phyloP scores from a whole-genome alignment of 2,888 invertebrate genomes.

The Habroteleia sp. region DNA sequence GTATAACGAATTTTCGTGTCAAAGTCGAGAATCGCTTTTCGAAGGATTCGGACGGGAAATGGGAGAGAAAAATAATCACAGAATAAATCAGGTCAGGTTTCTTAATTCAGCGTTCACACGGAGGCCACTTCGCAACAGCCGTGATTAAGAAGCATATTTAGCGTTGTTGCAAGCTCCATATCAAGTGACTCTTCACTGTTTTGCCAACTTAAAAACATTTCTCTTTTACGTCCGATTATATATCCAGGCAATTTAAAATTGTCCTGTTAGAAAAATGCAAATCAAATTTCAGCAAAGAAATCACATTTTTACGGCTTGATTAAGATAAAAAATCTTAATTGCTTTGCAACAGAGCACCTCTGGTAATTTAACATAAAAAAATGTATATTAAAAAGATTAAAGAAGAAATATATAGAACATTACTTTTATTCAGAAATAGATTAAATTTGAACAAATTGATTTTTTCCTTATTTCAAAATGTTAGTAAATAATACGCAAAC shows the following conservation, averaged over 20 bases:
- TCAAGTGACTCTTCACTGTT: slow-evolving; percentile 31
- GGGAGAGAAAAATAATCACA: slow-evolving; percentile 33
- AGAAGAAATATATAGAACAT: no score
- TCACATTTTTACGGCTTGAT: no score
- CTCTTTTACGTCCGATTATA: slow-evolving; percentile 20
- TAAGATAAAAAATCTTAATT: no score
- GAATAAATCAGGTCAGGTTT: slow-evolving; percentile 60
- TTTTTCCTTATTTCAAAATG: no score
- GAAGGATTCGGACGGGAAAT: slow-evolving; percentile 28
- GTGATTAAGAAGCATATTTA: slow-evolving; percentile 59
- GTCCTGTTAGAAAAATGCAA: no score
- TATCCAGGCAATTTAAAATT: no score
- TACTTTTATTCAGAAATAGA: no score
- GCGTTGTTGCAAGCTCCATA: slow-evolving; percentile 27
- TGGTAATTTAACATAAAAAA: no score
- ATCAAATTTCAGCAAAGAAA: no score
- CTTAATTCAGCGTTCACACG: slow-evolving; percentile 48
- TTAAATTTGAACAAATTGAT: no score
- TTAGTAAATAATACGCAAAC: slow-evolving; percentile 39
- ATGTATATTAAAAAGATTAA: no score
- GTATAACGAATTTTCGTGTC: slow-evolving; percentile 42
- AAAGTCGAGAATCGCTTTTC: slow-evolving; percentile 56
- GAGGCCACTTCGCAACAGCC: slow-evolving; percentile 42
- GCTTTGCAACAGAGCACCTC: no score
- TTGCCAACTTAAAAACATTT: slow-evolving; percentile 12